These are phyloP conservation scores for Ctenopoma kingsleyae DNA, from an alignment of 2,797 vertebrate genomes.

Conservation along the genomic window DNA sequence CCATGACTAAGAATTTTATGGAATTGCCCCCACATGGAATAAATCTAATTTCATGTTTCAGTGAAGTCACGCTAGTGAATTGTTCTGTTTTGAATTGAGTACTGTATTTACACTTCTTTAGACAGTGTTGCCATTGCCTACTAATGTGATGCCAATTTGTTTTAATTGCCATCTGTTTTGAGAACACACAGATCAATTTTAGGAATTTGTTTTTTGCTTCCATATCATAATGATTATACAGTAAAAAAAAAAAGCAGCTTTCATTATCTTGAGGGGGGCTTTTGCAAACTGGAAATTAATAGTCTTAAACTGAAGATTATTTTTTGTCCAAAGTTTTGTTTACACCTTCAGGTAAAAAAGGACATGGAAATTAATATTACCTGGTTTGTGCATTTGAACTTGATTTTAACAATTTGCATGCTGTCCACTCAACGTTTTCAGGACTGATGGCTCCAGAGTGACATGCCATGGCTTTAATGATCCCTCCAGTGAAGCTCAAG, in stretches of 20 bases:
- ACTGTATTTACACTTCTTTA: background rate
- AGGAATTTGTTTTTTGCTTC: too few relatives aligned
- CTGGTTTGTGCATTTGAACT: background rate
- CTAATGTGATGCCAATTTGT: background rate
- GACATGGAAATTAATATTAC: background rate
- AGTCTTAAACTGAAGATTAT: too few relatives aligned
- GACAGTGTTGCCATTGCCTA: background rate
- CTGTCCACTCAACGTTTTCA: conserved; percentile 14
- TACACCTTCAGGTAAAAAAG: background rate
- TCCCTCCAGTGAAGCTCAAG: conserved; percentile 98
- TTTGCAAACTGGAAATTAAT: background rate
- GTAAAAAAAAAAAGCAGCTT: background rate
- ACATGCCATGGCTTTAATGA: conserved; percentile 94
- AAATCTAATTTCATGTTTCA: conserved; percentile 1
- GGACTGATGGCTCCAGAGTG: conserved; percentile 92
- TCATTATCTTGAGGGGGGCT: too few relatives aligned
- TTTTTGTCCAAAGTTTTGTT: too few relatives aligned
- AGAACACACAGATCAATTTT: too few relatives aligned
- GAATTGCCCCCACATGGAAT: background rate
- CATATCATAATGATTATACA: too few relatives aligned
- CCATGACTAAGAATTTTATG: conserved; percentile 11
- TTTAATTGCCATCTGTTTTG: too few relatives aligned
- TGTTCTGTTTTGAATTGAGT: background rate
- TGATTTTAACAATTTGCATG: background rate
- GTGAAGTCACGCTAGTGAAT: background rate